A percentile compares a stretch with the other conserved stretches of the same genome.
phyloP scores from a whole-genome alignment of 2,113 vertebrate genomes.

The Cebus imitator region DNA sequence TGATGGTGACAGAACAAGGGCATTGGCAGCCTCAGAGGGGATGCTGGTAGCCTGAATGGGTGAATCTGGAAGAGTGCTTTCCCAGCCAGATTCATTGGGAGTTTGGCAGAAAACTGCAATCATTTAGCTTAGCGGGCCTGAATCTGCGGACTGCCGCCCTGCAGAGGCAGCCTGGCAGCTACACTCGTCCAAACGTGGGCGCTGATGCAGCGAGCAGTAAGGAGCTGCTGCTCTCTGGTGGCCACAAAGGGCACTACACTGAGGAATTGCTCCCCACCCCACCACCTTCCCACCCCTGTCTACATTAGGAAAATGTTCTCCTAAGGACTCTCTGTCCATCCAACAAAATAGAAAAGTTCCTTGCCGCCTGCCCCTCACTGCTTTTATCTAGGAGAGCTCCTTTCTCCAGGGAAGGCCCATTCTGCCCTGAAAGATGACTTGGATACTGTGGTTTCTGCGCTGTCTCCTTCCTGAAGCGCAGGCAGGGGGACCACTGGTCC shows the following conservation, averaged over 20 bases:
- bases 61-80: background rate
- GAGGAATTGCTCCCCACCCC: background rate
- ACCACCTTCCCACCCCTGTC: rapidly evolving
- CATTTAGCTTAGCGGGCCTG: background rate
- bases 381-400: background rate
- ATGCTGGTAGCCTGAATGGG: background rate
- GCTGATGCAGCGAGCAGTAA: background rate
- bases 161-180: background rate
- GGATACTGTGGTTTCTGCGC: background rate
- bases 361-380: background rate
- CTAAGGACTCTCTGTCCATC: background rate
- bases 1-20: background rate
- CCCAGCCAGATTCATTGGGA: background rate
- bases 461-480: background rate
- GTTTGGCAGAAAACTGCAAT: background rate
- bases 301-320: background rate
- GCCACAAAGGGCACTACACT: background rate
- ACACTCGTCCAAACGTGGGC: background rate
- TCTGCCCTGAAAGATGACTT: background rate
- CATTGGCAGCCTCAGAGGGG: background rate
- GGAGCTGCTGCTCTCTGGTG: slow-evolving; percentile 49
- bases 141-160: background rate
- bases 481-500: background rate
- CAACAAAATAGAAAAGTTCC: background rate
- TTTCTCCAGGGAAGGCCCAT: background rate